These are phyloP conservation scores for Orthosia incerta DNA, from an alignment of 2,888 invertebrate genomes.

Conservation along the genomic window DNA sequence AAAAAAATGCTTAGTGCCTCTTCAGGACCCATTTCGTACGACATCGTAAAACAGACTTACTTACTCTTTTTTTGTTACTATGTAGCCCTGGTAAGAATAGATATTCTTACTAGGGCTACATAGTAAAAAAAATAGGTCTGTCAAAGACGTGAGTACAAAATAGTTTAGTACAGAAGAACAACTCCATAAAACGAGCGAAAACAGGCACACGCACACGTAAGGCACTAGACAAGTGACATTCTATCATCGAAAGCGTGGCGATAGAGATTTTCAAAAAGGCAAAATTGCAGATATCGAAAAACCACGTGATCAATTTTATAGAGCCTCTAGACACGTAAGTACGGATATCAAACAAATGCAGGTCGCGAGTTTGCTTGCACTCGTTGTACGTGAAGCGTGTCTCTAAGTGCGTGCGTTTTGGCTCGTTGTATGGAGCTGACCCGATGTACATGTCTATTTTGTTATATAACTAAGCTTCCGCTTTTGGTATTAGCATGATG, in stretches of 20 bases:
- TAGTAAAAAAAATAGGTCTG: neutral
- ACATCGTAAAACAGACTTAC: constrained; percentile 21
- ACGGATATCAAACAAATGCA: neutral
- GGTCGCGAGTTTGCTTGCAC: neutral
- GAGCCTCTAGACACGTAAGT: no score
- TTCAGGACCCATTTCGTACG: neutral
- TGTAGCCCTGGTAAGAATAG: no score
- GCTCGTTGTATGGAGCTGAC: neutral
- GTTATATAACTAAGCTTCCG: neutral
- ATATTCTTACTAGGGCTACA: neutral
- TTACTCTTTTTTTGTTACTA: no score
- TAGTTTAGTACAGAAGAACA: neutral
- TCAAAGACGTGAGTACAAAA: neutral
- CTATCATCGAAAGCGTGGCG: no score
- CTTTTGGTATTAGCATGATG: constrained; percentile 46
- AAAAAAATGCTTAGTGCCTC: neutral
- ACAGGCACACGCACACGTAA: no score
- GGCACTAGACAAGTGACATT: neutral
- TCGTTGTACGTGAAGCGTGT: neutral
- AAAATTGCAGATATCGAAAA: no score
- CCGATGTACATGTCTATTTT: neutral
- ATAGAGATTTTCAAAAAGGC: no score
- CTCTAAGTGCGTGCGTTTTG: neutral
- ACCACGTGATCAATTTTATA: no score
- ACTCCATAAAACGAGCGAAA: neutral